A percentile compares a stretch with the other conserved stretches of the same genome.
Conservation (phyloP, 2,888 invertebrate genomes). For the Spicauda simplicius region DNA sequence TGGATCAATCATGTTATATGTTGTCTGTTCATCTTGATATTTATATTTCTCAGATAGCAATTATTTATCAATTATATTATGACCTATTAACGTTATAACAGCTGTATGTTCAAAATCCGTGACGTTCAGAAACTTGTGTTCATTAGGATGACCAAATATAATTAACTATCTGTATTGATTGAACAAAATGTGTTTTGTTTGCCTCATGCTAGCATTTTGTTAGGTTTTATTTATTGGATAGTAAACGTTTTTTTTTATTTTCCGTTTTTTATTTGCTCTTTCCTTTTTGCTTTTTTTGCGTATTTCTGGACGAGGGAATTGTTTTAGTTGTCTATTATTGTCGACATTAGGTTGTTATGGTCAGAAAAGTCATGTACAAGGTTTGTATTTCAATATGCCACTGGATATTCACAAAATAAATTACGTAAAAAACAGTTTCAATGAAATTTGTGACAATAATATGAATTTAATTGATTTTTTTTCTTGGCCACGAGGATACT, state of each 20-base stretch:
- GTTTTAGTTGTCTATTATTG: neutral
- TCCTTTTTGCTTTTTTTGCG: conserved; percentile 1
- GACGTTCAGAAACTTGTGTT: conserved; percentile 49
- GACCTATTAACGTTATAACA: too few relatives aligned
- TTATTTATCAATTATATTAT: too few relatives aligned
- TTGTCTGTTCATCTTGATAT: neutral
- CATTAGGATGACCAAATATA: conserved; percentile 46
- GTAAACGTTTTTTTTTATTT: conserved; percentile 68
- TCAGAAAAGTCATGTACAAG: too few relatives aligned
- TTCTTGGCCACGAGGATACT: neutral
- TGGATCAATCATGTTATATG: too few relatives aligned
- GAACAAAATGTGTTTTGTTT: conserved; percentile 46
- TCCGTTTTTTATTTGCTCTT: conserved; percentile 57
- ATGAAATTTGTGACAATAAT: neutral
- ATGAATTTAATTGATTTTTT: neutral
- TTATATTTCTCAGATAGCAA: too few relatives aligned
- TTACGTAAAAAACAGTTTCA: too few relatives aligned
- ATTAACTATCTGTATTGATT: conserved; percentile 23
- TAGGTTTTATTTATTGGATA: conserved; percentile 62
- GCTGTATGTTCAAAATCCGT: neutral
- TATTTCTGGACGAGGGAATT: too few relatives aligned
- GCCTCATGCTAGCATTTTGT: conserved; percentile 42
- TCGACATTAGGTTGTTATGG: too few relatives aligned
- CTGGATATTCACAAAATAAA: too few relatives aligned
- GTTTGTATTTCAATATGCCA: too few relatives aligned